These are phyloP conservation scores for Montipora foliosa DNA, from an alignment of 64 coral and sea anemone species.

Conservation along the genomic window DNA sequence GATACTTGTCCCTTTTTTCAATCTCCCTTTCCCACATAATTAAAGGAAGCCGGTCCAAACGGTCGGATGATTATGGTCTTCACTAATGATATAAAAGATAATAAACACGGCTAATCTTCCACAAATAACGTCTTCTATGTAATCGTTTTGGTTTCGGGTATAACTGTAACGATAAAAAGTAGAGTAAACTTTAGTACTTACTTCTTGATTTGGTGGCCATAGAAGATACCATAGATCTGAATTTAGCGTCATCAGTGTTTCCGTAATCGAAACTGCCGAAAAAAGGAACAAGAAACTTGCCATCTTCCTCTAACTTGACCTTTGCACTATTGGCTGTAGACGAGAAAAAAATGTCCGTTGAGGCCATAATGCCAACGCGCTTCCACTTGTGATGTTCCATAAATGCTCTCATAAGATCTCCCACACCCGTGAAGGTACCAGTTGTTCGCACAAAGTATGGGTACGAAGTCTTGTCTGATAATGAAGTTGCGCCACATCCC, in stretches of 20 bases:
- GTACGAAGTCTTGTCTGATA: conserved; percentile 71
- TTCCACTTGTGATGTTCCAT: conserved; percentile 63
- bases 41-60: too few species aligned
- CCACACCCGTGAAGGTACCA: conserved; percentile 54
- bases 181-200: conserved; percentile 7
- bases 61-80: too few species aligned
- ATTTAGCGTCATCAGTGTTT: conserved; percentile 1
- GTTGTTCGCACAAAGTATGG: conserved; percentile 82
- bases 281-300: conserved; percentile 50
- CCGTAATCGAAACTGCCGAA: conserved; percentile 72
- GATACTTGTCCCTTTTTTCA: too few species aligned
- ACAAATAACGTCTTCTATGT: too few species aligned
- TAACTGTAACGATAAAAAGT: too few species aligned
- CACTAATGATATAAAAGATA: too few species aligned
- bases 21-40: too few species aligned
- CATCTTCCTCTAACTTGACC: conserved; percentile 34
- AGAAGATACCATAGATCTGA: conserved; percentile 63
- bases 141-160: too few species aligned
- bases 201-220: conserved; percentile 43
- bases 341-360: conserved; percentile 67
- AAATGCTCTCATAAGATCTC: conserved; percentile 39
- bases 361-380: conserved; percentile 54
- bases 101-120: too few species aligned
- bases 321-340: conserved; percentile 49
- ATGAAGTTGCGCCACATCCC: conserved; percentile 54